Base-by-base conservation (phyloP, 2,797 vertebrate species). In the Sternarchorhynchus goeldii region DNA sequence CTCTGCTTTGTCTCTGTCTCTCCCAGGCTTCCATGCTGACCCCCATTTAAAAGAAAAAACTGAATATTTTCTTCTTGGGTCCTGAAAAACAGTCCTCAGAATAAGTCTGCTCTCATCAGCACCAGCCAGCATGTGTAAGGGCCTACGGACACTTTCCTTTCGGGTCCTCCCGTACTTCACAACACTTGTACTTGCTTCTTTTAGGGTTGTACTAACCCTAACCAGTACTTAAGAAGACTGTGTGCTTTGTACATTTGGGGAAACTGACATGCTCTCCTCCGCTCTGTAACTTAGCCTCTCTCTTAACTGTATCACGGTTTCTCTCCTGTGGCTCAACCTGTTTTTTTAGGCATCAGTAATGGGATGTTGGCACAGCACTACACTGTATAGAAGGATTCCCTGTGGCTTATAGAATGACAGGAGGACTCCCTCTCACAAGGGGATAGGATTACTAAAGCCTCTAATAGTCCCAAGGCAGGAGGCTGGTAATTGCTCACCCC, bases 341-440 rank as follows among this genome's bases (percentile, higher is more conserved):
- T 78, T 76, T 56, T 83, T 78, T 76, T 81, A 50, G 81, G 68
- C 21, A 75, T 74, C 66, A 75, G 74, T 73, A 74, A 60, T 65
- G 29, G 64, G 58, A 53, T 68, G 60, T 73, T 69, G 70, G 70
- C 62, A 65, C 62, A 73, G 69, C 70, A 69, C 7, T 81, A 50
- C 25, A 20, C 34, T 65, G 63, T 63, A 73, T 45, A 79, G 32
- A 64, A 34, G 50, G 66, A 55, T 80, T 83, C 63, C 58, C 73
- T 78, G 63, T 73, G 76, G 68, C 57, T n/a, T 76, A 72, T 53
- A 63, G 78, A 75, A 75, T 72, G 57, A 73, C 67, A 65, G 36
- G 55, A 76, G 62, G 68, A 79, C 8, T 25, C 58, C 32, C 69
- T 73, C 18, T 78, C 58, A 58, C 70, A 67, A 59, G 59, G 69